Evolutionary conservation across 2,113 vertebrate genomes (phyloP), one percentile per base, ranked within the genome.

Genomic region (Lepus americanus): DNA sequence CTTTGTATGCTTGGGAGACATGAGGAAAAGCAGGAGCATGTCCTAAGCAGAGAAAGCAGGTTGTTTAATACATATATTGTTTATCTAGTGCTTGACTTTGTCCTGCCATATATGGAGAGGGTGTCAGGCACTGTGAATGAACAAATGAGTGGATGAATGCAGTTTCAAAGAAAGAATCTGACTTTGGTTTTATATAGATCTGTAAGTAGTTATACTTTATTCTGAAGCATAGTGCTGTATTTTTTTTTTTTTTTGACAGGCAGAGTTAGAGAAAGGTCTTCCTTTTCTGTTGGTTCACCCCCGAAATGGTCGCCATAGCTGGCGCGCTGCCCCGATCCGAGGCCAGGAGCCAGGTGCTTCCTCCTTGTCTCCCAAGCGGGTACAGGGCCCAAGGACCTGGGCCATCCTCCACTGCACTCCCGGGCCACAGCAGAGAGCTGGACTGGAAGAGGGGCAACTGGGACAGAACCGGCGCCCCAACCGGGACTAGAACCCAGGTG

Each of bases 151-250:
- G 85, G 63, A 53, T 72, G 25, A 87, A 44, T 55, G 59, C 61
- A 76, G 33, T 89, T 70, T 77, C 49, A 29, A 77, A 59, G 63
- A 66, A 55, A 19, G n/a, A 89, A 33, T 2, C 25, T 82, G 67
- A 63, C 39, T 55, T 64, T 78, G 73, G 66, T 39, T 94, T 90
- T 10, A 6, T 33, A 33, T 16, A 90, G 20, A 79, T 85, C 2
- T 86, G 0, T 72, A 90, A 31, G 10, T 77, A 83, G 44, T 73
- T 67, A 17, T 22, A 49, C 66, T 88, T 76, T 73, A 79, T 55
- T 96, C 64, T 72, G 31, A 70, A 72, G 87, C 25, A 85, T 69
- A 72, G 53, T 84, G 36, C 25, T 78, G 14, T 90, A 53, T 85
- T 85, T 84, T 44, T 44, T 44, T 44, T 44, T 44, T 44, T 44